These are phyloP conservation scores for Poecilobothrus nobilitatus DNA, from an alignment of 2,888 invertebrate genomes.

Conservation along the genomic window DNA sequence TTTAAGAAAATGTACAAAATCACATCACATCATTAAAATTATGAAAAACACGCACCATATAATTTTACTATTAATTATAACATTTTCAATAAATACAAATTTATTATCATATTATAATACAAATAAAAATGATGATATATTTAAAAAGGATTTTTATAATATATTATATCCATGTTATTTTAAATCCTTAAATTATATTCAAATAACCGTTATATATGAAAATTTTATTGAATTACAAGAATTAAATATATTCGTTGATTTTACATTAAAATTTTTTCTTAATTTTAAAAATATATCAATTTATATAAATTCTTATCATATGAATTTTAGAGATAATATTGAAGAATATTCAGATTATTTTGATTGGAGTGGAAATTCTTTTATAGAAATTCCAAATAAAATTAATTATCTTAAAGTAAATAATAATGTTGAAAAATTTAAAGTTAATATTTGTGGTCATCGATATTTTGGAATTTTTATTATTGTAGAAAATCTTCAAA, in stretches of 20 bases:
- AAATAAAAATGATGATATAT: neutral
- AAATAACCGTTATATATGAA: neutral
- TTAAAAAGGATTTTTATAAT: neutral
- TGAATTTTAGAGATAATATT: neutral
- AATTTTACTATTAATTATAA: neutral
- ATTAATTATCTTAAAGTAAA: neutral
- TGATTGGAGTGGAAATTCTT: constrained; percentile 18
- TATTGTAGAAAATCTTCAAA: constrained; percentile 14
- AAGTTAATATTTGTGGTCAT: no score
- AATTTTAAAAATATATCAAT: neutral
- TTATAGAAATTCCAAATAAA: constrained; percentile 12
- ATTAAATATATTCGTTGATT: neutral
- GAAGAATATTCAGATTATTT: constrained; percentile 11
- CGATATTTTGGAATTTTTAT: constrained; percentile 17
- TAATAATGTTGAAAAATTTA: no score
- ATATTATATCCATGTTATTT: neutral
- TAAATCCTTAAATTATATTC: neutral
- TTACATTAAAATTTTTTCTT: neutral
- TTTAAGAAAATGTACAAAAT: no score
- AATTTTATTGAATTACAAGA: neutral
- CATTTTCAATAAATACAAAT: neutral
- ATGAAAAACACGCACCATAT: no score
- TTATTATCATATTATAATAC: neutral
- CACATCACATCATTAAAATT: no score
- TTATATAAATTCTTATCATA: neutral